Base-by-base conservation (phyloP, 2,113 vertebrate species). In the Danionella cerebrum region DNA sequence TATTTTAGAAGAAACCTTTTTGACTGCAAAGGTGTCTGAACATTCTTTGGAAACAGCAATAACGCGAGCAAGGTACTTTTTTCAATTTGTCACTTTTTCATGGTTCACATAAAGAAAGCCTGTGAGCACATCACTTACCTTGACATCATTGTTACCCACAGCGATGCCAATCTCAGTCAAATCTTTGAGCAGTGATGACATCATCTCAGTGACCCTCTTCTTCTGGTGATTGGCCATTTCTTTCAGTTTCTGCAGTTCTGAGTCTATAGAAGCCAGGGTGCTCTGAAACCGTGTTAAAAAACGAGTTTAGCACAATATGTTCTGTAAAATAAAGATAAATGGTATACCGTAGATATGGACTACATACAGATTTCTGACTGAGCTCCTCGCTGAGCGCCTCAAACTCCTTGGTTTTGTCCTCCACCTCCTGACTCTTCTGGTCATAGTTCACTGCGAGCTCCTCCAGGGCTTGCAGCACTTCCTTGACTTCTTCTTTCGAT, bases 161-260 rank as follows among this genome's bases (percentile, higher is more conserved):
- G 94, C 94, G 13, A 97, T 94, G 72, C 96, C 96, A 55, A 98
- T 97, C 80, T 98, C 96, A 8, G 94, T 91, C 35, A 98, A 86
- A 76, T 98, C 96, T 83, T 98, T 98, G 13, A 98, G 86, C 77
- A 98, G 87, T 16, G 96, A 98, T 0, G 94, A 93, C 95, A 98
- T 97, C 96, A 98, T 97, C 82, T 98, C 95, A 0, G 95, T 93
- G 5, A 94, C 93, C 75, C 96, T 86, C 81, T 98, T 98, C 82
- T 93, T 97, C 80, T 98, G 96, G 79, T 98, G 96, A 82, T 95
- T 98, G 72, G 94, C 95, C 95, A 96, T 96, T 83, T 98, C 95
- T 82, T 98, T 97, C 48, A 98, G 90, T 80, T 97, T 97, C 84
- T 98, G 96, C 60, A 98, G 92, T 73, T 98, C 96, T 13, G 93